Percentiles rank a stretch among this genome's conserved stretches.
These are phyloP conservation scores for Smittia aterrima DNA, from an alignment of 2,888 invertebrate genomes.

Conservation along the genomic window DNA sequence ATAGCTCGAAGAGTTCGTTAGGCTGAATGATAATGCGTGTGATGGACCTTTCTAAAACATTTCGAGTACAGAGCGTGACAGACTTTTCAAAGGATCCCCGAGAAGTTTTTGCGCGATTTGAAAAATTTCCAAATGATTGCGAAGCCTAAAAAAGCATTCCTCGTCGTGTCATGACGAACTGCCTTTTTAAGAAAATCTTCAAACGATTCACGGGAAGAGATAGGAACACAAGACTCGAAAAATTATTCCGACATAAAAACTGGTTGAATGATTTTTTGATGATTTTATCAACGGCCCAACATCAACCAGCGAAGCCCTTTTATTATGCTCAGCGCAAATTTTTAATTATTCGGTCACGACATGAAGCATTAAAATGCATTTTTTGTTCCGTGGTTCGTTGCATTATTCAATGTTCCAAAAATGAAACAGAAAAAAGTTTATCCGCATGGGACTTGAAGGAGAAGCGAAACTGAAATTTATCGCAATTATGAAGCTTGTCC, in stretches of 20 bases:
- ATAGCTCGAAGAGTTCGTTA: too few relatives aligned
- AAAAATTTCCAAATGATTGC: too few relatives aligned
- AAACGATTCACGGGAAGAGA: not conserved
- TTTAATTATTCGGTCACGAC: conserved; percentile 26
- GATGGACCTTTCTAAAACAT: too few relatives aligned
- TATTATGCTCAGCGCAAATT: not conserved
- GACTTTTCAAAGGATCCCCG: too few relatives aligned
- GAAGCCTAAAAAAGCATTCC: not conserved
- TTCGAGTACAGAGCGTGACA: too few relatives aligned
- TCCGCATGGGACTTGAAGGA: not conserved
- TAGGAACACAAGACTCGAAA: too few relatives aligned
- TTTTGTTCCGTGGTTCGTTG: not conserved
- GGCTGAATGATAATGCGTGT: too few relatives aligned
- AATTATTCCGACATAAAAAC: conserved; percentile 1
- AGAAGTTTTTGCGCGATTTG: too few relatives aligned
- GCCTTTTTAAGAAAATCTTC: not conserved
- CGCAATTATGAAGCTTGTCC: not conserved
- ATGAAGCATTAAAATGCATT: not conserved
- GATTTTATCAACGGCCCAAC: conserved; percentile 9
- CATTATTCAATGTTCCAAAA: conserved; percentile 16
- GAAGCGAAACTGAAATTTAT: not conserved
- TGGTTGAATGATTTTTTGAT: conserved; percentile 38
- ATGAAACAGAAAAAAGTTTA: not conserved
- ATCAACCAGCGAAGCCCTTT: not conserved
- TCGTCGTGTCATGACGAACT: not conserved